Evolutionary conservation across 2,113 vertebrate genomes (phyloP).

Genomic region (Cyanoderma ruficeps): DNA sequence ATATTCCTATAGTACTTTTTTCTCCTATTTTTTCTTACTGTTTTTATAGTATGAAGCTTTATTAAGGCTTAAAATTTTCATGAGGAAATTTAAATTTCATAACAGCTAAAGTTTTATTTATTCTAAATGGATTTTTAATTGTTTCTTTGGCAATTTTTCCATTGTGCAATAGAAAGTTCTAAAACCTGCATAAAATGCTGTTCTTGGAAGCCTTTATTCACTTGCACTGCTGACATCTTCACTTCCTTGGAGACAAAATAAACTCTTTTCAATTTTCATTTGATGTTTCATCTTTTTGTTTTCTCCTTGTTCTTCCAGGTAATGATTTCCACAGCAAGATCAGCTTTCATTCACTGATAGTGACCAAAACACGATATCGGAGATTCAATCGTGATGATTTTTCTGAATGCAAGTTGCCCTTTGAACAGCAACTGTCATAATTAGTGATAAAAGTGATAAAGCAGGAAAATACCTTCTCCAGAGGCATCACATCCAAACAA

Average conservation of each 20-base stretch:
- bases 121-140: background rate
- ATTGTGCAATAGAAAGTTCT: background rate
- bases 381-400: background rate
- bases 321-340: background rate
- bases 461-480: background rate
- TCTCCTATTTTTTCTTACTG: rapidly evolving
- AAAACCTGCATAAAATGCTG: background rate
- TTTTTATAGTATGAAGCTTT: background rate
- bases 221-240: background rate
- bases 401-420: background rate
- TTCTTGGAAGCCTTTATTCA: background rate
- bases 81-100: background rate
- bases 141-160: background rate
- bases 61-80: background rate
- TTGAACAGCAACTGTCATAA: background rate
- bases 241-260: background rate
- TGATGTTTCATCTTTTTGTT: background rate
- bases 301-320: background rate
- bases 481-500: background rate
- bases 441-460: background rate
- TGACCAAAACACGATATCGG: background rate
- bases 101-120: background rate
- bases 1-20: background rate
- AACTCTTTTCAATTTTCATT: background rate
- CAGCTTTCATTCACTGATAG: background rate